phyloP scores from a whole-genome alignment of 1,140 invertebrate species.

The Scaptodrosophila lebanonensis region DNA sequence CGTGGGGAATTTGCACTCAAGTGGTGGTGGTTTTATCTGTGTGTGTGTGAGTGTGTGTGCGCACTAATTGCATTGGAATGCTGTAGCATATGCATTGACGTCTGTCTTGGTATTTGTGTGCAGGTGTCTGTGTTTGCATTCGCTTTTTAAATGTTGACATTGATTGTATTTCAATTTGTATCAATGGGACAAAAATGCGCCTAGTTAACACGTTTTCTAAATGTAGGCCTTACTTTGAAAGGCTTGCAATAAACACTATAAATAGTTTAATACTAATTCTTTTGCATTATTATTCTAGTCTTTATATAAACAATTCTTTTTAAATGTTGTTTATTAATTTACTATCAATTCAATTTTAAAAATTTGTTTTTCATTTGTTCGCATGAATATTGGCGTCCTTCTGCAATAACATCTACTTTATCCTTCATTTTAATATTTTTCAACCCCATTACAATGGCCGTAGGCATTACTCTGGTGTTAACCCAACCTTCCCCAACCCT shows the following conservation, averaged over 20 bases:
- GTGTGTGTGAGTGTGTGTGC: slow-evolving; percentile 1
- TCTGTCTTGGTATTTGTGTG: slow-evolving; percentile 5
- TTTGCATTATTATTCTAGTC: not conserved
- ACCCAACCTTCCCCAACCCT: slow-evolving; percentile 8
- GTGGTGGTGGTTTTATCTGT: slow-evolving; percentile 55
- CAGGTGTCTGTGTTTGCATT: slow-evolving; percentile 36
- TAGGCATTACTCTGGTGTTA: slow-evolving; percentile 34
- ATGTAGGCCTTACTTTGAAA: too few relatives aligned
- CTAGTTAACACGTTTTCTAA: not conserved
- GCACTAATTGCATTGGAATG: slow-evolving; percentile 55
- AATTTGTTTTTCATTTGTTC: not conserved
- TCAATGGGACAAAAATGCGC: slow-evolving; percentile 29
- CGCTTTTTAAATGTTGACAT: slow-evolving; percentile 24
- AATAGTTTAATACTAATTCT: not conserved
- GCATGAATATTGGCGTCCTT: slow-evolving; percentile 13
- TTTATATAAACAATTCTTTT: not conserved
- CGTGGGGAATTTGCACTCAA: slow-evolving; percentile 47
- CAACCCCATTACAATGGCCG: slow-evolving; percentile 38
- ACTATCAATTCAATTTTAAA: not conserved
- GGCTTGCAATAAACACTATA: too few relatives aligned
- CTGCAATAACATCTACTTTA: slow-evolving; percentile 25
- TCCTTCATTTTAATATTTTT: slow-evolving; percentile 15
- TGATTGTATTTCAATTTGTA: slow-evolving; percentile 40
- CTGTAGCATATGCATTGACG: not conserved
- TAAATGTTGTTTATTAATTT: not conserved